phyloP scores from a whole-genome alignment of 2,888 invertebrate species.

The Mythimna lalbum region DNA sequence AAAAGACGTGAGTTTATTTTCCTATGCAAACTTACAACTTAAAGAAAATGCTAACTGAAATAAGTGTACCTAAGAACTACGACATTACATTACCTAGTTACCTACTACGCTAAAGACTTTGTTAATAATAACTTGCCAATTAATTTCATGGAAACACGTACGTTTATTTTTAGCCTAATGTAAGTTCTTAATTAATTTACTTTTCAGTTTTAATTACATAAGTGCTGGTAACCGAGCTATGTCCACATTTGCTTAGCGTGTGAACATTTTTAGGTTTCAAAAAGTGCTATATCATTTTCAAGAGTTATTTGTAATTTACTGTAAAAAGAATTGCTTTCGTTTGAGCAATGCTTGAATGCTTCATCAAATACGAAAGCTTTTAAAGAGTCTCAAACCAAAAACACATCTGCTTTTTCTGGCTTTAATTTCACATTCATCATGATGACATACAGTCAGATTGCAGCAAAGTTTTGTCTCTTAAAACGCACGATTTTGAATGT shows the following conservation, averaged over 20 bases:
- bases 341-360: slow-evolving; percentile 13
- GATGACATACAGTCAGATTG: slow-evolving; percentile 23
- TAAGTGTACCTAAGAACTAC: background rate
- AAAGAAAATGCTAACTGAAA: background rate
- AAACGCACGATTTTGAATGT: slow-evolving; percentile 47
- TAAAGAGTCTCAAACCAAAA: background rate
- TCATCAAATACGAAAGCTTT: slow-evolving; percentile 14
- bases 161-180: slow-evolving; percentile 35
- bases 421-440: slow-evolving; percentile 23
- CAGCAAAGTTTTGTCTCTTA: slow-evolving; percentile 43
- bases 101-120: slow-evolving; percentile 4
- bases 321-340: background rate
- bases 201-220: slow-evolving; percentile 38
- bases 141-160: slow-evolving; percentile 15
- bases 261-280: background rate
- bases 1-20: background rate
- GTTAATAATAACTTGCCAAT: slow-evolving; percentile 15
- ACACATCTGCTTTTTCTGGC: slow-evolving; percentile 1
- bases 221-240: slow-evolving; percentile 7
- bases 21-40: no score
- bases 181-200: slow-evolving; percentile 31
- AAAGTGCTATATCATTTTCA: background rate
- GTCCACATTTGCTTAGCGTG: slow-evolving; percentile 5
- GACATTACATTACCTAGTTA: background rate
- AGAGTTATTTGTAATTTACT: background rate